Percentiles rank a stretch among this genome's conserved stretches.
These are phyloP conservation scores for Nipponacmea schrenckii DNA, from an alignment of 2,888 invertebrate species.

Conservation along the genomic window DNA sequence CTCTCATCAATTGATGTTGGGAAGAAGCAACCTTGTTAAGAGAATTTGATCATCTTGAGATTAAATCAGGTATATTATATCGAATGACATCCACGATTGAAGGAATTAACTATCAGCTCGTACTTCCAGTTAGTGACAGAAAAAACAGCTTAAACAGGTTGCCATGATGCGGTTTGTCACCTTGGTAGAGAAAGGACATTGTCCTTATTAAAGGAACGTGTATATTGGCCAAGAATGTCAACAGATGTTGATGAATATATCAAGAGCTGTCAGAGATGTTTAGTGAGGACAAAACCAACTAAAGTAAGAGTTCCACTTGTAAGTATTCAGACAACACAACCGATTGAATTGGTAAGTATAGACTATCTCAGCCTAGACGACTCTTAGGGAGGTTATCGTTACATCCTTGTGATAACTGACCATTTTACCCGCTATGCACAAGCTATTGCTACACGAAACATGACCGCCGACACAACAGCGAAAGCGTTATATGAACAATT, in stretches of 20 bases:
- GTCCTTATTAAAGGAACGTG: neutral
- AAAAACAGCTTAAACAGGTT: neutral
- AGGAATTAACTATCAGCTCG: neutral
- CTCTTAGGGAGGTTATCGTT: slow-evolving; percentile 22
- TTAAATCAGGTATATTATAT: neutral
- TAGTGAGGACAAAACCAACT: neutral
- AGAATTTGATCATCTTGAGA: too few species aligned
- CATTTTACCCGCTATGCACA: too few species aligned
- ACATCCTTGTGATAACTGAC: slow-evolving; percentile 22
- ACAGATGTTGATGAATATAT: neutral
- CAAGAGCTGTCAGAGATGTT: neutral
- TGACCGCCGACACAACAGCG: slow-evolving; percentile 29
- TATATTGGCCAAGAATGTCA: neutral
- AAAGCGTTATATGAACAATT: slow-evolving; percentile 33
- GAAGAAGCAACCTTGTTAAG: too few species aligned
- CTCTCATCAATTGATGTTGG: too few species aligned
- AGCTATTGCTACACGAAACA: slow-evolving; percentile 27
- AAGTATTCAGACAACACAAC: too few species aligned
- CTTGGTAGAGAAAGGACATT: neutral
- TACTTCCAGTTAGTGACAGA: neutral
- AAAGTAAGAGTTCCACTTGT: too few species aligned
- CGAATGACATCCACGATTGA: neutral
- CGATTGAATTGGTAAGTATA: slow-evolving; percentile 32
- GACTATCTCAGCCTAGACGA: slow-evolving; percentile 32
- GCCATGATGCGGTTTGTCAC: too few species aligned